Conservation (phyloP, 1,140 invertebrate genomes). For the Rhizoglyphus robini region DNA sequence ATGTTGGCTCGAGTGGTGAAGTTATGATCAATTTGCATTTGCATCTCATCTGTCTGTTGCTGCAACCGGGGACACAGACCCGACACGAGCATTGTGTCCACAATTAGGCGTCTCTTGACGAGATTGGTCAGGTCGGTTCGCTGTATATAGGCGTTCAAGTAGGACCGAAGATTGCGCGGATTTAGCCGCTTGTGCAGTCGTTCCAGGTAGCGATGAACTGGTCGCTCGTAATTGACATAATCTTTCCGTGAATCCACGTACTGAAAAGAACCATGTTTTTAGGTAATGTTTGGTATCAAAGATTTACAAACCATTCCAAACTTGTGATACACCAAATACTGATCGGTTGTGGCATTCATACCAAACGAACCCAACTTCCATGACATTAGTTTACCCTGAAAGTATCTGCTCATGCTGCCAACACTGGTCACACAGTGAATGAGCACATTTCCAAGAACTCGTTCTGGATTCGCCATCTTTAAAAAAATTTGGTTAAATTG, state of each 20-base stretch:
- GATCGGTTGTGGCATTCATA: conserved; percentile 35
- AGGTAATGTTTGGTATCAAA: conserved; percentile 15
- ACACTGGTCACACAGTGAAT: conserved; percentile 42
- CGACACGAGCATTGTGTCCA: conserved; percentile 62
- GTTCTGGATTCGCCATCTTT: conserved; percentile 34
- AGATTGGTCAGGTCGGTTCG: conserved; percentile 18
- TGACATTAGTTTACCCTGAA: conserved; percentile 40
- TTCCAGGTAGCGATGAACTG: conserved; percentile 33
- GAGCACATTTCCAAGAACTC: conserved; percentile 37
- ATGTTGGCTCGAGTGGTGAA: conserved; percentile 63
- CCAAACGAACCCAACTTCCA: conserved; percentile 33
- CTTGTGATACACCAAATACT: conserved; percentile 40
- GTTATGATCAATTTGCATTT: conserved; percentile 58
- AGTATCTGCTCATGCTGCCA: conserved; percentile 40
- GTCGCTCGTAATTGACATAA: conserved; percentile 35
- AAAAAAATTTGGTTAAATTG: no score
- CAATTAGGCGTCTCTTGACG: conserved; percentile 26
- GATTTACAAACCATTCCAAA: conserved; percentile 38
- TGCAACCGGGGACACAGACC: conserved; percentile 63
- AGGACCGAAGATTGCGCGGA: conserved; percentile 35
- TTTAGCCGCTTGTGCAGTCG: conserved; percentile 37
- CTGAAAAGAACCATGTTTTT: background rate
- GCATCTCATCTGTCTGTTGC: conserved; percentile 49
- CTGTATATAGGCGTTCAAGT: conserved; percentile 19
- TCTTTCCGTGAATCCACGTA: conserved; percentile 41